Evolutionary conservation across 2,888 invertebrate species (phyloP).

Genomic region (Aproaerema taeniolella): DNA sequence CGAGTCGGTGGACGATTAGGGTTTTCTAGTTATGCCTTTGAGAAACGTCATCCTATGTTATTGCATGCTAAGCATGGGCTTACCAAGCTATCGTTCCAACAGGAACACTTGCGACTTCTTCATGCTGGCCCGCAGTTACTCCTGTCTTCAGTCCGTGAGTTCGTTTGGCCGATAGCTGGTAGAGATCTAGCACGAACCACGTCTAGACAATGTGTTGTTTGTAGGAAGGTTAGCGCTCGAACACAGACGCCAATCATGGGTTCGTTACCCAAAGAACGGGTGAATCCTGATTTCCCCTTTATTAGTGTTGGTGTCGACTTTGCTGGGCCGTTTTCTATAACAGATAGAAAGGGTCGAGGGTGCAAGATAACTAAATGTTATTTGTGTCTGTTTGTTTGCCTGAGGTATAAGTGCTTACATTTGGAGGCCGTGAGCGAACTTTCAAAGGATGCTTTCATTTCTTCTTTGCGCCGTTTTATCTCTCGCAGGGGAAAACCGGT

Average conservation of each 20-base stretch:
- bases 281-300: constrained; percentile 13
- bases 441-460: constrained; percentile 15
- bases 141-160: constrained; percentile 17
- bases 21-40: constrained; percentile 7
- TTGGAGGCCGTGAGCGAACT: constrained; percentile 19
- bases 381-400: constrained; percentile 19
- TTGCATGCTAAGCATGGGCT: constrained; percentile 16
- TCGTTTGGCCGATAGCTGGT: constrained; percentile 20
- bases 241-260: constrained; percentile 16
- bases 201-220: constrained; percentile 13
- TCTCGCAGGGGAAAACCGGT: constrained; percentile 20
- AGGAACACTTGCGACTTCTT: constrained; percentile 17
- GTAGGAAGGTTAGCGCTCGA: constrained; percentile 10
- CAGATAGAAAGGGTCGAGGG: constrained; percentile 15
- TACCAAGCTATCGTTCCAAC: constrained; percentile 14
- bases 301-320: constrained; percentile 16
- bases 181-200: constrained; percentile 15
- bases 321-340: constrained; percentile 19
- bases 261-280: constrained; percentile 13
- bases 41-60: constrained; percentile 18
- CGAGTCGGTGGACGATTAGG: constrained; percentile 12
- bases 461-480: constrained; percentile 18
- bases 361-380: constrained; percentile 19
- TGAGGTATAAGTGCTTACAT: constrained; percentile 14
- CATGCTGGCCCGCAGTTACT: constrained; percentile 21